These are phyloP conservation scores for Pocillopora damicornis DNA, from an alignment of 64 coral and sea anemone genomes.

Conservation along the genomic window DNA sequence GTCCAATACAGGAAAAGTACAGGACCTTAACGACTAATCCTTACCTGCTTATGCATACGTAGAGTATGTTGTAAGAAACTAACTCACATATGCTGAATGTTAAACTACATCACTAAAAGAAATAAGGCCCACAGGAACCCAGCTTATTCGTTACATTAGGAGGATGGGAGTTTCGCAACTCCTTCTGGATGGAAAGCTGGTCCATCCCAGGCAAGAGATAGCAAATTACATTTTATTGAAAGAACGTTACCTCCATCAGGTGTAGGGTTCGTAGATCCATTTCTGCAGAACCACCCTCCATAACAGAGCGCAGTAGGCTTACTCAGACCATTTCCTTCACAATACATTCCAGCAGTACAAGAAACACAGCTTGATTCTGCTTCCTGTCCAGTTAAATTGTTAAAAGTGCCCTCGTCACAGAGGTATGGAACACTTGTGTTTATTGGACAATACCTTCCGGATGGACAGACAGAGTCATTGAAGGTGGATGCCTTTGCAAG, in stretches of 20 bases:
- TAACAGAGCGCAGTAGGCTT: slow-evolving; percentile 83
- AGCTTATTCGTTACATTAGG: too few relatives aligned
- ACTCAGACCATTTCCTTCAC: slow-evolving; percentile 59
- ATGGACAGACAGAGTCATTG: slow-evolving; percentile 46
- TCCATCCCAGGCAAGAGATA: background rate
- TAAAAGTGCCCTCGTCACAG: slow-evolving; percentile 81
- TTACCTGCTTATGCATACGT: too few relatives aligned
- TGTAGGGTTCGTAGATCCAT: slow-evolving; percentile 66
- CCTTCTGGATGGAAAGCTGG: background rate
- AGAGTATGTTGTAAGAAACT: too few relatives aligned
- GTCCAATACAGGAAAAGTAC: too few relatives aligned
- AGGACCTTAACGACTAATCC: too few relatives aligned
- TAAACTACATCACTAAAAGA: too few relatives aligned
- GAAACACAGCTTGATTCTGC: slow-evolving; percentile 51
- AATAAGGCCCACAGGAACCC: too few relatives aligned
- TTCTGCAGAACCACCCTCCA: slow-evolving; percentile 90
- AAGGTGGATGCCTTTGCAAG: slow-evolving; percentile 51
- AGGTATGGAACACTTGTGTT: slow-evolving; percentile 77
- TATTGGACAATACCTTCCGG: slow-evolving; percentile 76
- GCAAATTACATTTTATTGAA: too few relatives aligned
- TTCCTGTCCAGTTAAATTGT: slow-evolving; percentile 65
- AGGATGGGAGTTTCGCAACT: too few relatives aligned
- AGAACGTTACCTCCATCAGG: slow-evolving; percentile 72
- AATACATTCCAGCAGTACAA: slow-evolving; percentile 93
- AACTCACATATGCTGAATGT: too few relatives aligned